These are phyloP conservation scores for Dynastes grantii DNA, from an alignment of 2,888 invertebrate genomes.

Conservation along the genomic window DNA sequence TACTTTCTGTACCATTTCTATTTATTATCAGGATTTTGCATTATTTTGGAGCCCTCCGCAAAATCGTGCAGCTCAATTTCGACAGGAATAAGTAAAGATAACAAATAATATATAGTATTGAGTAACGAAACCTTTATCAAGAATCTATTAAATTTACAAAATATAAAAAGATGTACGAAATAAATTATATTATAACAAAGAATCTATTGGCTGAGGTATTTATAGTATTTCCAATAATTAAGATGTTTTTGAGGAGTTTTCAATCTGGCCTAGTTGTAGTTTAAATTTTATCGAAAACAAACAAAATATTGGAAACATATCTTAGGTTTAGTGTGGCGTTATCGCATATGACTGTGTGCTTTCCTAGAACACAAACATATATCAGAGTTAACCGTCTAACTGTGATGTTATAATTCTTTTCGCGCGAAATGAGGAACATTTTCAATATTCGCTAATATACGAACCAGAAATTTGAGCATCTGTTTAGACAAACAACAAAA, in stretches of 20 bases:
- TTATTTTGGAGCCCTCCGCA: conserved; percentile 52
- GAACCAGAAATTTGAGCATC: conserved; percentile 20
- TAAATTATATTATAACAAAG: conserved; percentile 51
- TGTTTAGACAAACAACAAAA: conserved; percentile 24
- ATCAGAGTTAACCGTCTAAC: conserved; percentile 68
- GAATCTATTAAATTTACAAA: conserved; percentile 36
- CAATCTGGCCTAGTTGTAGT: conserved; percentile 66
- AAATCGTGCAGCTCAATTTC: conserved; percentile 50
- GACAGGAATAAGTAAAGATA: conserved; percentile 36
- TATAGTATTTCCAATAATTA: conserved; percentile 60
- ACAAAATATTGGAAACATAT: conserved; percentile 56
- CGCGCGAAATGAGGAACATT: conserved; percentile 43
- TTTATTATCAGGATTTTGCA: background rate
- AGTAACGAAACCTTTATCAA: conserved; percentile 2
- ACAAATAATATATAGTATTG: conserved; percentile 48
- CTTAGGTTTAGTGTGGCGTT: conserved; percentile 58
- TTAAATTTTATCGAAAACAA: conserved; percentile 52
- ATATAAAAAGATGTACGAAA: conserved; percentile 46
- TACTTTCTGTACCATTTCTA: conserved; percentile 35
- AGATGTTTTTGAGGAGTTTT: conserved; percentile 64
- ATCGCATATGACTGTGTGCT: conserved; percentile 58
- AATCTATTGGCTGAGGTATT: conserved; percentile 68
- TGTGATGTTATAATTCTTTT: conserved; percentile 64
- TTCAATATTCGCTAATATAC: conserved; percentile 35
- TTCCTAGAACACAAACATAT: conserved; percentile 61